A percentile compares a stretch with the other conserved stretches of the same genome.
Conservation (phyloP, 2,797 vertebrate species). For the Nannoperca australis region DNA sequence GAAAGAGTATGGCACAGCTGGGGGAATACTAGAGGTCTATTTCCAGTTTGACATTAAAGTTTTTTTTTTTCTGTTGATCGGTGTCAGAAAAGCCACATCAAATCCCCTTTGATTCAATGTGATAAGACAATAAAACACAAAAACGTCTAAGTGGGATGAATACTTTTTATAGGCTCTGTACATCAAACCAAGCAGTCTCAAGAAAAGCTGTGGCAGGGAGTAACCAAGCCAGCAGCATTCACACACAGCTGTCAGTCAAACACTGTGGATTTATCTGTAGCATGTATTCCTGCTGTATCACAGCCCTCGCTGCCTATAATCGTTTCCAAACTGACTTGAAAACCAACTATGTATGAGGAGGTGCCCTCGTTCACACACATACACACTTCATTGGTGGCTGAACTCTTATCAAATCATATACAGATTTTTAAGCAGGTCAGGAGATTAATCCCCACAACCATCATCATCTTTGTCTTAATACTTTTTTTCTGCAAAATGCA, state of each 20-base stretch:
- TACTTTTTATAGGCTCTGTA: background rate
- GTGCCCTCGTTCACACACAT: background rate
- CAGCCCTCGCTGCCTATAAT: background rate
- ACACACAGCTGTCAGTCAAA: background rate
- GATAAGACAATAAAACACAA: background rate
- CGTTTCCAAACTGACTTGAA: constrained; percentile 21
- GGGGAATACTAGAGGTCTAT: background rate
- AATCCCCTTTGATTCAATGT: too few species aligned
- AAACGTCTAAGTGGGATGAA: background rate
- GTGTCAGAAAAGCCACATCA: background rate
- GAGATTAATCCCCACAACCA: constrained; percentile 22
- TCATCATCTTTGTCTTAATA: constrained; percentile 18
- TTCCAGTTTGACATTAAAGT: background rate
- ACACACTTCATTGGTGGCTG: background rate
- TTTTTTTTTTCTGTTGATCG: too few species aligned
- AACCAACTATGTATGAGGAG: background rate
- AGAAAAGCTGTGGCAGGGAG: background rate
- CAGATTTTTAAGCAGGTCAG: constrained; percentile 32
- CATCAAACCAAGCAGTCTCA: background rate
- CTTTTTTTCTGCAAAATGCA: constrained; percentile 1
- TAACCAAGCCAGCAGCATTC: background rate
- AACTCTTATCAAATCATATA: constrained; percentile 27
- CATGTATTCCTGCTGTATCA: background rate
- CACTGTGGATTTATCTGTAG: background rate
- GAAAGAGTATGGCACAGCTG: background rate